Base-by-base conservation (phyloP, 2,888 invertebrate species). In the Trichopria drosophilae region DNA sequence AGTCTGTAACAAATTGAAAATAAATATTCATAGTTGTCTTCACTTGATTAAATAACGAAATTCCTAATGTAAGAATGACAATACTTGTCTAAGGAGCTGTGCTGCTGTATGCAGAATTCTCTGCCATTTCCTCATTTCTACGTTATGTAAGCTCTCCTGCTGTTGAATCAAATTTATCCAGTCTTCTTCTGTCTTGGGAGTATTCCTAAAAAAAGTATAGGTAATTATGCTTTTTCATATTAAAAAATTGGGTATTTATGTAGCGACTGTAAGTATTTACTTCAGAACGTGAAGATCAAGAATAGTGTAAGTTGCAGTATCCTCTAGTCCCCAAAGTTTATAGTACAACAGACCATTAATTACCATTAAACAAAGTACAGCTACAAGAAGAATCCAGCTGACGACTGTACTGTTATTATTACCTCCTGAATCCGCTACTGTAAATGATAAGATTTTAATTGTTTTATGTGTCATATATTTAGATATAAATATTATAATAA, bases 41-140 rank as follows among this genome's bases (percentile, higher is more conserved):
- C 19, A 44, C 9, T 23, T 35, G 5, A 16, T 39, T 39, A 24
- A 44, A 32, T 3, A 13, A 22, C n/a, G n/a, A 12, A 12, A 31
- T 24, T 24, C 10, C 7, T 24, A 24, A 45, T n/a, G 26, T 35
- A 26, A 36, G 24, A 39, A 41, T 41, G 35, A 23, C 22, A 42
- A 76, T 79, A 88, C 89, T 84, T 90, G 86, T 76, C 84, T 81
- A 58, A 90, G 79, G 58, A 88, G 81, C 59, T 82, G 78, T 56
- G 88, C 84, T 48, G 89, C 85, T 57, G 83, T 81, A 71, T 85
- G 84, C 48, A 90, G 80, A 61, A 88, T 84, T 66, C 81, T 80
- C 63, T 90, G 84, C 93, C 93, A 94, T 67, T 87, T 87, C 57
- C 83, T 83, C 75, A 93, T 81, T 79, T 93, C 90, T 22, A 84